Evolutionary conservation across 2,888 invertebrate genomes (phyloP), one percentile per base, ranked within the genome.

Genomic region (Lutraria lutraria): DNA sequence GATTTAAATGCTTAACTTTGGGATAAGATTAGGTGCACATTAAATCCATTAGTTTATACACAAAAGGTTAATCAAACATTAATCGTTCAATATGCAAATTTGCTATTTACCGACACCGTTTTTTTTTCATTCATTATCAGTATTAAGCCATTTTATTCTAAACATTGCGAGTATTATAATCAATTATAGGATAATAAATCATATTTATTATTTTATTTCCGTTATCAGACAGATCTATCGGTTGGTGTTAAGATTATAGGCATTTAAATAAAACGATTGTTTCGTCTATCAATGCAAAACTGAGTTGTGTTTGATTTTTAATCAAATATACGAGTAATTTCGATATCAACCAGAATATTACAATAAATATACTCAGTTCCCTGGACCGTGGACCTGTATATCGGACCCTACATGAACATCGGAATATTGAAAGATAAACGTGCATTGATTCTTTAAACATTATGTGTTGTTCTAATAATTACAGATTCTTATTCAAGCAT

Each of bases 101-200:
- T 68, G 25, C 25, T 25, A 25, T 43, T 43, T 8, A 43, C 43
- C 63, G 21, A 25, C 63, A 10, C 63, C 63, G 63, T 68, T 68
- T 68, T 43, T n/a, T n/a, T 56, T 25, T 25, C 63, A 25, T 68
- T 68, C 63, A 68, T 68, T 68, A 68, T n/a, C n/a, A 43, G n/a
- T 25, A 10, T 68, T 68, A 13, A 68, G 25, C n/a, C 25, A 16
- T 56, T 56, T 56, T 2, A 12, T 2, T 13, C 2, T 2, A 56
- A 56, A 56, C 15, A 25, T 68, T 25, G 8, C 25, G 25, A 68
- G 12, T 25, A 68, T 25, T 25, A 25, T 25, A 68, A n/a, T 12
- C 21, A 68, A 68, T 68, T 56, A 56, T 56, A 56, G 3, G 15
- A 1, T 68, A 68, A 68, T 68, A 25, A 68, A 68, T 25, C 63